Evolutionary conservation across 2,888 invertebrate species (phyloP).

Genomic region (Hermaeophaga mercurialis): DNA sequence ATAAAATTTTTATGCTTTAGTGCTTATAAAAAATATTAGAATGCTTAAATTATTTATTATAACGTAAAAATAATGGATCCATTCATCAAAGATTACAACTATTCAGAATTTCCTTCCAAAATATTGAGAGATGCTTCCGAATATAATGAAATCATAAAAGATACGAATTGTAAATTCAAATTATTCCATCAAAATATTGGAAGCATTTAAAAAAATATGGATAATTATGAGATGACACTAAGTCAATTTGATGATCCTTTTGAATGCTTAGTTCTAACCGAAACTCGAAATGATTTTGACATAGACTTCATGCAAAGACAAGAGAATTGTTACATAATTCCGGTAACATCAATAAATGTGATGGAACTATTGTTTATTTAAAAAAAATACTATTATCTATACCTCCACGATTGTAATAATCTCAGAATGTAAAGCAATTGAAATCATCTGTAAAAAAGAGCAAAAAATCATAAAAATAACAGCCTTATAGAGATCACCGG

Average conservation of each 20-base stretch:
- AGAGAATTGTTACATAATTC: constrained; percentile 11
- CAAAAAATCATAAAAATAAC: not conserved
- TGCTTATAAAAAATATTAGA: too few species aligned
- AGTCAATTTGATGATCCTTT: constrained; percentile 5
- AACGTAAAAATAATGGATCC: too few species aligned
- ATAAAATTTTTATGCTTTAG: too few species aligned
- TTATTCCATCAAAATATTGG: constrained; percentile 14
- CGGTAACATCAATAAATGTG: constrained; percentile 13
- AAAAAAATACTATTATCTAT: not conserved
- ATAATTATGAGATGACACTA: constrained; percentile 1
- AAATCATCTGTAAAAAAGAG: not conserved
- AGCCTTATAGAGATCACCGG: not conserved
- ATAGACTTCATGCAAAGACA: not conserved
- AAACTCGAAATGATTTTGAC: constrained; percentile 17
- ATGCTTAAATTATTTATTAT: too few species aligned
- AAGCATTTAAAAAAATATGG: constrained; percentile 13
- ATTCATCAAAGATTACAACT: too few species aligned
- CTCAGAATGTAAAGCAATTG: not conserved
- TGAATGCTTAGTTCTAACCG: constrained; percentile 13
- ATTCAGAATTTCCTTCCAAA: too few species aligned
- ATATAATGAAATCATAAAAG: too few species aligned
- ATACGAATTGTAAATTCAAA: too few species aligned
- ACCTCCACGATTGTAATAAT: constrained; percentile 5
- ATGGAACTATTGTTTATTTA: constrained; percentile 8
- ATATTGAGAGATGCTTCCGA: too few species aligned